Evolutionary conservation across 2,113 vertebrate genomes (phyloP), one percentile per base, ranked within the genome.

Genomic region (Falco punctatus): DNA sequence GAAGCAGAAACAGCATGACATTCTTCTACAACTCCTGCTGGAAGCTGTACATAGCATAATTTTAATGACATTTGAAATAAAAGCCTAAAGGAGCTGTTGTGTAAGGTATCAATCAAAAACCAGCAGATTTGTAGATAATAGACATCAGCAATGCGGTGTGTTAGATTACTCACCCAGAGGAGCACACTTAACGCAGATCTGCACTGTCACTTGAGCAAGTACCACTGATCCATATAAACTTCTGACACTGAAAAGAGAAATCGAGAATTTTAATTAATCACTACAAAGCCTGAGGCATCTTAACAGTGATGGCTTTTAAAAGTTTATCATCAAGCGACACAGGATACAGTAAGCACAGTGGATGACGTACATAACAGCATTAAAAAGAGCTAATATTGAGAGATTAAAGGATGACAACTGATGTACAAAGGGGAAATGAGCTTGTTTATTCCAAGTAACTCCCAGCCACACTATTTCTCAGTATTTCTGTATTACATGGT

Each of bases 91-190:
- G 13, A 88, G 49, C 33, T 86, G 40, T 23, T 89, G 44, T 51
- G 20, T 46, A 44, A 75, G 30, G 38, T 49, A 74, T 7, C 21
- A 72, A 80, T 17, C 10, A 62, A 77, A 80, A 65, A 26, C 0
- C 6, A 61, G 30, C 35, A 96, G 79, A 54, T 16, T 80, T 6
- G n/a, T 7, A 95, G 71, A 48, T 49, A 86, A 69, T 1, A 86
- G 69, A 75, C 30, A 75, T 21, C 33, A 81, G 27, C 8, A 10
- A 93, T n/a, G 64, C 48, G 26, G 5, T 64, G 13, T 21, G 18
- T 32, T 35, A 73, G 62, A 94, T 78, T 82, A 97, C 96, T 97
- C 78, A 97, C 97, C 54, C 86, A 95, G 73, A 88, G 52, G 38
- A 92, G 33, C 61, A 85, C 83, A 38, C 38, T 90, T 86, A 90